Evolutionary conservation across 2,113 vertebrate genomes (phyloP), one percentile per base, ranked within the genome.

Genomic region (Chloropsis hardwickii): DNA sequence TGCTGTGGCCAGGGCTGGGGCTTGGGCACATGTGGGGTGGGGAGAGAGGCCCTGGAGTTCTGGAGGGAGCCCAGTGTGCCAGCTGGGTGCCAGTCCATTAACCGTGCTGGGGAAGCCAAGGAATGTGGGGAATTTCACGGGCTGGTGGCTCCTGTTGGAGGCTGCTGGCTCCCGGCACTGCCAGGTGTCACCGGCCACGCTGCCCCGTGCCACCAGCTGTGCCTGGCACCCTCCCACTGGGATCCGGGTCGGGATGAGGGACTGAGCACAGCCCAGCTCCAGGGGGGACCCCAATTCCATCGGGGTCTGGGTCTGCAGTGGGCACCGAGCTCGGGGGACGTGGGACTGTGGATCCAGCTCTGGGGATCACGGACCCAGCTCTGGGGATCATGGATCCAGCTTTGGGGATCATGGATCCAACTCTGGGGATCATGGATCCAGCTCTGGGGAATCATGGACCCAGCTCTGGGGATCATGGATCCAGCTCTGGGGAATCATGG

Each of bases 61-160:
- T 15, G 71, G 40, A 42, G 14, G 23, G 77, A 81, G 9, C 29
- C 10, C 22, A 25, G 6, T 1, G 7, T 18, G 81, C 47, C 81
- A 73, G 66, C 86, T 37, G 62, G n/a, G 16, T 60, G 81, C 56
- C 87, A 70, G 23, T 58, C 89, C 47, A 20, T 86, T 6, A 22
- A 53, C 37, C 0, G 1, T 2, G 8, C 23, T 37, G 3, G 19
- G 64, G 71, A 93, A 89, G 95, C 65, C 61, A 71, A 96, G 71
- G 92, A 96, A 97, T 95, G 96, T 3, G 1, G 81, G 44, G 81
- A 96, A 97, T 96, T 84, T 74, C 44, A 94, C 0, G 27, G 87
- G 47, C 12, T 0, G 5, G 3, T 56, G 87, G 47, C 67, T 95
- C 84, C 92, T 39, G 85, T 1, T 14, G 5, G 7, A 37, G 33